phyloP scores from a whole-genome alignment of 2,797 vertebrate genomes.

The Smutsia temminckii region DNA sequence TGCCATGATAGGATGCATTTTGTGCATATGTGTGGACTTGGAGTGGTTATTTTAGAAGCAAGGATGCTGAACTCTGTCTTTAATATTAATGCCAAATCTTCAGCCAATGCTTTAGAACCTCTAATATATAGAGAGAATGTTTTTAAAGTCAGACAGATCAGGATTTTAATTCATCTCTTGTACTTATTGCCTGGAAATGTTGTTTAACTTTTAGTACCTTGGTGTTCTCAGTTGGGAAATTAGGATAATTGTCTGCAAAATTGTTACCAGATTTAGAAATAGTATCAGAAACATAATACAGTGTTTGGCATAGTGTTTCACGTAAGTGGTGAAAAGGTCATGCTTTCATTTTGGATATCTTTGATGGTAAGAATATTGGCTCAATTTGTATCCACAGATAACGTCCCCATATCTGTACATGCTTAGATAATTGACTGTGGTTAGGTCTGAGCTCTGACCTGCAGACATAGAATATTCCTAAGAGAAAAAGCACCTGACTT shows the following conservation, averaged over 20 bases:
- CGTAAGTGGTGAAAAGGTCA: not conserved
- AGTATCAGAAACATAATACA: not conserved
- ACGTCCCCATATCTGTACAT: not conserved
- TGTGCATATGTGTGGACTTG: not conserved
- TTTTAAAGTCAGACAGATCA: not conserved
- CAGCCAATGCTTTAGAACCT: not conserved
- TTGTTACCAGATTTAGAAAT: not conserved
- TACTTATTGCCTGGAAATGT: not conserved
- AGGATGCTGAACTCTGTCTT: not conserved
- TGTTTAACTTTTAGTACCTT: not conserved
- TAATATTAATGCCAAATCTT: not conserved
- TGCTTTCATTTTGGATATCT: conserved; percentile 9
- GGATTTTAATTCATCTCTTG: not conserved
- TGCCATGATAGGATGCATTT: not conserved
- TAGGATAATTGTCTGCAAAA: not conserved
- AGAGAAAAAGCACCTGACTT: not conserved
- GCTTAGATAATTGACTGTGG: not conserved
- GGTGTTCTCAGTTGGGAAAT: not conserved
- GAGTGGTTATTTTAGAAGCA: conserved; percentile 4
- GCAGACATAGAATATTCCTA: not conserved
- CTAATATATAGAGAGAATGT: not conserved
- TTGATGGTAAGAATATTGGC: not conserved
- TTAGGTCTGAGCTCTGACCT: not conserved
- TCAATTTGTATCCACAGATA: no score
- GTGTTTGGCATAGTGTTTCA: not conserved